Base-by-base conservation (phyloP, 2,797 vertebrate genomes). In the Oreonectes daqikongensis region DNA sequence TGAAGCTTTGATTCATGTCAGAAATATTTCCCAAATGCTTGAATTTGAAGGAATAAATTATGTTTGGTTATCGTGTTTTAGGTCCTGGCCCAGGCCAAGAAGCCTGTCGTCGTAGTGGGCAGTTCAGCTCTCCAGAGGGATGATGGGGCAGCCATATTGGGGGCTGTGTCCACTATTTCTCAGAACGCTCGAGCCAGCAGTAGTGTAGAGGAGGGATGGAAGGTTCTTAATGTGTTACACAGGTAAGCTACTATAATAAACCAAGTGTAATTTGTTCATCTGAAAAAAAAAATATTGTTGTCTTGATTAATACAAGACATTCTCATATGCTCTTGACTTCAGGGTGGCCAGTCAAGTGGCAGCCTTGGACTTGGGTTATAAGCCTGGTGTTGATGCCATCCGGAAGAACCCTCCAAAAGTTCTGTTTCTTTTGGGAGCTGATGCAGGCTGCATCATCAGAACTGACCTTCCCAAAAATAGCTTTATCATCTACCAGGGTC, bases 291-390 rank as follows among this genome's bases (percentile, higher is more conserved):
- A n/a, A n/a, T n/a, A n/a, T n/a, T n/a, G n/a, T n/a, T n/a, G n/a
- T n/a, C n/a, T n/a, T n/a, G n/a, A n/a, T n/a, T n/a, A n/a, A n/a
- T n/a, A n/a, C n/a, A n/a, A n/a, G n/a, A n/a, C n/a, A n/a, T n/a
- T n/a, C n/a, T n/a, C n/a, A n/a, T n/a, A n/a, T n/a, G n/a, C n/a
- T n/a, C n/a, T 0, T 87, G 57, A 86, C 81, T 81, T 9, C 89
- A 99, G 97, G 87, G 94, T 97, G 88, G 97, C 98, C 85, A 97
- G 96, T 89, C 98, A 99, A 83, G 98, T 99, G 10, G 97, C 98
- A 85, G 96, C 97, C 15, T 87, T 99, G 87, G 98, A 99, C 83
- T 90, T 99, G 70, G 98, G 98, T 66, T 99, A 97, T 92, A 97
- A 96, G 85, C 92, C 97, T 35, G 98, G 98, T 14, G 95, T 99